Conservation (phyloP, 2,797 vertebrate species). For the Muscicapa striata region DNA sequence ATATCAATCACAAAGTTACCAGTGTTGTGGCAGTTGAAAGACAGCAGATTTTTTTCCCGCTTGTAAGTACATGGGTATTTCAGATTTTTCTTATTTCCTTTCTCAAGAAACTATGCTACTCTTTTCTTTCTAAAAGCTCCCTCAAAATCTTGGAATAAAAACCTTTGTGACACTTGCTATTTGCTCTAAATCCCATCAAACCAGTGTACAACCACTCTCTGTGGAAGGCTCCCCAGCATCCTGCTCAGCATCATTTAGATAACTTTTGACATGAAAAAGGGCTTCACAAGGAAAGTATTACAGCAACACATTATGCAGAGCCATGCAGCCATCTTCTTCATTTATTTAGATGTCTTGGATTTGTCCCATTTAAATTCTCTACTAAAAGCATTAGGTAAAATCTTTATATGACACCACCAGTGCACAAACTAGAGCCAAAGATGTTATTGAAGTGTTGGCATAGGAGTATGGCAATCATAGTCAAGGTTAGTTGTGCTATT, state of each 20-base stretch:
- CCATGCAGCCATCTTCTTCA: fast-evolving
- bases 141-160: background rate
- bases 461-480: background rate
- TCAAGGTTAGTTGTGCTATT: background rate
- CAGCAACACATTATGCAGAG: background rate
- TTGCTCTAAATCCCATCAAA: background rate
- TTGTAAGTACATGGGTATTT: background rate
- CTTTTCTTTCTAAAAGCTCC: background rate
- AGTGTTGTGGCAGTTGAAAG: background rate
- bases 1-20: constrained; percentile 30
- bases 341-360: background rate
- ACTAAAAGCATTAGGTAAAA: background rate
- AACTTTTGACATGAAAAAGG: background rate
- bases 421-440: background rate
- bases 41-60: background rate
- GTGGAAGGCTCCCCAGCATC: background rate
- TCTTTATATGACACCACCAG: background rate
- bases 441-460: background rate
- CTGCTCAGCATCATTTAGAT: background rate
- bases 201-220: background rate
- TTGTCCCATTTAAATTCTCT: background rate
- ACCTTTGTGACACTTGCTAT: background rate
- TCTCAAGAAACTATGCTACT: background rate
- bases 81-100: background rate
- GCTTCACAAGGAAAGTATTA: background rate